Evolutionary conservation across 53 echinoderm and acorn worm genomes (phyloP).

Genomic region (Apostichopus leukothele): DNA sequence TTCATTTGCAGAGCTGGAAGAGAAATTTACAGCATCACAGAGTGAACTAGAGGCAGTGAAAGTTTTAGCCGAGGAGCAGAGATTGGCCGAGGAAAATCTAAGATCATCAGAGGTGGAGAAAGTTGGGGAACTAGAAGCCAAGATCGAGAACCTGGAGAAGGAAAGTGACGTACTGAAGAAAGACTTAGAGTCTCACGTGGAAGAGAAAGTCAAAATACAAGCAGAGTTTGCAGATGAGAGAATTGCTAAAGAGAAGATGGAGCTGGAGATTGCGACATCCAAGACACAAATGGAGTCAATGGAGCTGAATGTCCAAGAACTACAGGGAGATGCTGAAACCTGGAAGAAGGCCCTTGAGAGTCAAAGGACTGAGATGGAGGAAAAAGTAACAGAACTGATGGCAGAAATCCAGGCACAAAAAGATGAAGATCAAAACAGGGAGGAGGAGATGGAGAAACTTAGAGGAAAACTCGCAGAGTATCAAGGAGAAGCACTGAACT

Average conservation of each 20-base stretch:
- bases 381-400: background rate
- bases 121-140: background rate
- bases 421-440: background rate
- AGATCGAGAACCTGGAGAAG: background rate
- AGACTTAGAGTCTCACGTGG: background rate
- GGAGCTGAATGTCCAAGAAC: background rate
- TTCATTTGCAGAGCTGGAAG: constrained; percentile 10
- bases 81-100: background rate
- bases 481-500: background rate
- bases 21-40: background rate
- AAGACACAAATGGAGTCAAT: background rate
- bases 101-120: background rate
- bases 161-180: background rate
- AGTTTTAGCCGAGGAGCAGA: background rate
- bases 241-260: background rate
- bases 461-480: background rate
- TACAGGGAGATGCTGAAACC: background rate
- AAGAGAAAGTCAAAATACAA: background rate
- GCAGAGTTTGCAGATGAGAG: background rate
- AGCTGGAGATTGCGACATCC: background rate
- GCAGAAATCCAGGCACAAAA: background rate
- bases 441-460: background rate
- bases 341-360: background rate
- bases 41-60: background rate
- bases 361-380: background rate